Evolutionary conservation across 2,113 vertebrate genomes (phyloP).

Genomic region (Sceloporus tristichus): DNA sequence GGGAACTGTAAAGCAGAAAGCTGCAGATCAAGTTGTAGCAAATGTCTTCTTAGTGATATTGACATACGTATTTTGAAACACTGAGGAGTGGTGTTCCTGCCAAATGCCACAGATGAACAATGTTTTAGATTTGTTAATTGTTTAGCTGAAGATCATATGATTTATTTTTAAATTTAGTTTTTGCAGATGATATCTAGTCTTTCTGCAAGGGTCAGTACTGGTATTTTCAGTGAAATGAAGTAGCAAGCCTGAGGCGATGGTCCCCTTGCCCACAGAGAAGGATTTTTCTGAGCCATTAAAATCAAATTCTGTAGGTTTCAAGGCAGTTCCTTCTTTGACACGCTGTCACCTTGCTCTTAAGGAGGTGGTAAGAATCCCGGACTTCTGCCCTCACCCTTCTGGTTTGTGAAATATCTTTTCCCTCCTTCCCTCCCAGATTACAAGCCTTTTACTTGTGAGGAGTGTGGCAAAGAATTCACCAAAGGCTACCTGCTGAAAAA

Average conservation of each 20-base stretch:
- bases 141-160: neutral
- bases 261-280: neutral
- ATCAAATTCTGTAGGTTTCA: neutral
- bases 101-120: too few relatives aligned
- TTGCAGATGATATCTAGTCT: neutral
- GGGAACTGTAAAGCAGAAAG: neutral
- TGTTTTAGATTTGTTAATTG: neutral
- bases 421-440: slow-evolving; percentile 76
- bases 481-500: slow-evolving; percentile 96
- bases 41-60: too few relatives aligned
- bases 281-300: neutral
- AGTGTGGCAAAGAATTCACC: slow-evolving; percentile 94
- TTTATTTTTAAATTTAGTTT: neutral
- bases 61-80: neutral
- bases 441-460: slow-evolving; percentile 89
- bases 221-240: neutral
- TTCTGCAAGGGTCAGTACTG: neutral
- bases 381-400: rapidly evolving
- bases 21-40: neutral
- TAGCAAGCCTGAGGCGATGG: neutral
- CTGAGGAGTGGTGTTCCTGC: neutral
- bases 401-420: rapidly evolving
- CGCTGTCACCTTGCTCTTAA: too few relatives aligned
- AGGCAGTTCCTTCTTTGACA: too few relatives aligned
- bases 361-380: neutral